These are phyloP conservation scores for Leptatherina wallacei DNA, from an alignment of 2,797 vertebrate genomes.

Conservation along the genomic window DNA sequence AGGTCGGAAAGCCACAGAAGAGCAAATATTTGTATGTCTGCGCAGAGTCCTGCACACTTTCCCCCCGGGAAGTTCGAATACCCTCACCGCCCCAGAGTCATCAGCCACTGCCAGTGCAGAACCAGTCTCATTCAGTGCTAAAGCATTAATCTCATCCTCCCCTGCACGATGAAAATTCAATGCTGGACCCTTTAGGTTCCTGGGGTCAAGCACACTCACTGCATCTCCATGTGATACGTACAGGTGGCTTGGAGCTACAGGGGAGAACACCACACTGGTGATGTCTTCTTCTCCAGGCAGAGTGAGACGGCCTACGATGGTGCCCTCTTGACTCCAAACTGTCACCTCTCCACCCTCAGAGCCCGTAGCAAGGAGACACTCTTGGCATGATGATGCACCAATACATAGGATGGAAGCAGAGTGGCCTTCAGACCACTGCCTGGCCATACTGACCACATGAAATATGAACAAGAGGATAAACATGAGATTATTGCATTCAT, in stretches of 20 bases:
- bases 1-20: conserved; percentile 92
- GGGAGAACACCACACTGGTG: conserved; percentile 86
- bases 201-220: conserved; percentile 87
- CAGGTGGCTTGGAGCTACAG: conserved; percentile 72
- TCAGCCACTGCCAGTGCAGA: conserved; percentile 88
- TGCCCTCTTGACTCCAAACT: conserved; percentile 87
- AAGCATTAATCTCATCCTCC: conserved; percentile 94
- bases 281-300: conserved; percentile 83
- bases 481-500: not conserved
- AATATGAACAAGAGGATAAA: not conserved
- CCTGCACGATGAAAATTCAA: conserved; percentile 83
- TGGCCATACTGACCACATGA: conserved; percentile 81
- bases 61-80: conserved; percentile 88
- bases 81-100: conserved; percentile 89
- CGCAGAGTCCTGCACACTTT: conserved; percentile 88
- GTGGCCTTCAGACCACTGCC: conserved; percentile 87
- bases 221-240: conserved; percentile 88
- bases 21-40: conserved; percentile 96
- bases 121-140: conserved; percentile 87
- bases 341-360: conserved; percentile 89
- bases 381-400: conserved; percentile 71
- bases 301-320: conserved; percentile 65
- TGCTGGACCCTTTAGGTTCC: conserved; percentile 81
- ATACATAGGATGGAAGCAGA: conserved; percentile 87
- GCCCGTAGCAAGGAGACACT: conserved; percentile 89